A percentile compares a stretch with the other conserved stretches of the same genome.
Conservation (phyloP, 2,888 invertebrate species). For the Platycnemis pennipes region DNA sequence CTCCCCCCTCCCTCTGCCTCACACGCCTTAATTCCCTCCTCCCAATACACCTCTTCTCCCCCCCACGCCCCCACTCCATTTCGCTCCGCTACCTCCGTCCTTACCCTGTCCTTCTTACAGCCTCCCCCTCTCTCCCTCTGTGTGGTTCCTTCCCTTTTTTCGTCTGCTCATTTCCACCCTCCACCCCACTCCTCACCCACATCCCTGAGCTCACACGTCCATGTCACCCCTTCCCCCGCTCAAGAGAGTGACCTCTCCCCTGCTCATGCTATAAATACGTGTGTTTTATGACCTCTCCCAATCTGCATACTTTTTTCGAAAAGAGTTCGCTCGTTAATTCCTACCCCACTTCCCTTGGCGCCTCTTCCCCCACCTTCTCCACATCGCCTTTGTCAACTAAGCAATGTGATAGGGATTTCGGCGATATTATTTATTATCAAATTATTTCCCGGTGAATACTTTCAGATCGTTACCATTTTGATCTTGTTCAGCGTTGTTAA, state of each 20-base stretch:
- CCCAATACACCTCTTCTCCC: not conserved
- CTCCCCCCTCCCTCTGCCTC: not conserved
- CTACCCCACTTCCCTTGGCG: not conserved
- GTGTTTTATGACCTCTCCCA: slow-evolving; percentile 1
- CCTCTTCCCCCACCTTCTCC: not conserved
- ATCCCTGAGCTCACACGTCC: not conserved
- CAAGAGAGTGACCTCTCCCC: not conserved
- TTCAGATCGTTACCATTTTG: no score
- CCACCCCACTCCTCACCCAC: not conserved
- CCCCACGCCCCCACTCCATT: not conserved
- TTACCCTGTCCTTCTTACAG: not conserved
- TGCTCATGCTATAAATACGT: not conserved
- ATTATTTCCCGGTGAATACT: not conserved
- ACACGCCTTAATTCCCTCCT: not conserved
- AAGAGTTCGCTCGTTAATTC: slow-evolving; percentile 4
- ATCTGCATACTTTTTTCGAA: slow-evolving; percentile 16
- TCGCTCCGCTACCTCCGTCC: not conserved
- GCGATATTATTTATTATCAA: no score
- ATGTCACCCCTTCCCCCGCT: no score
- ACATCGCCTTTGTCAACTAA: not conserved
- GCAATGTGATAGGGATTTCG: not conserved
- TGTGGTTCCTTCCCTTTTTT: not conserved
- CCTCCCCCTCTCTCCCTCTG: not conserved
- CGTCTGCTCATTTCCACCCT: not conserved
- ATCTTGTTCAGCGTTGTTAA: no score